Evolutionary conservation across 2,113 vertebrate genomes (phyloP).

Genomic region (Craseonycteris thonglongyai): DNA sequence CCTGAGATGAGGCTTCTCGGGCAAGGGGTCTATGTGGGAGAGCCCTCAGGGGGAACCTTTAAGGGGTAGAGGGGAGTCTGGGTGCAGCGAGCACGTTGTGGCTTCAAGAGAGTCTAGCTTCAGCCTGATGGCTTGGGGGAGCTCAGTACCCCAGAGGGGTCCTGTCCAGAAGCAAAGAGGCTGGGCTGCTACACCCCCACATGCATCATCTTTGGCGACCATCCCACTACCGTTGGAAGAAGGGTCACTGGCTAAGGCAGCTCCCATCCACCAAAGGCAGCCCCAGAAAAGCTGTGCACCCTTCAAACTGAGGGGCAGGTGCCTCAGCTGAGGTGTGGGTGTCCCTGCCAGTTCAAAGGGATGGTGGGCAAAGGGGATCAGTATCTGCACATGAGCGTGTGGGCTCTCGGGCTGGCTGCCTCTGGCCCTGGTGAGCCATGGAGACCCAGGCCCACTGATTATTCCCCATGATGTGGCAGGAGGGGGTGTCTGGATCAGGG

Average conservation of each 20-base stretch:
- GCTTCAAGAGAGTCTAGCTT: background rate
- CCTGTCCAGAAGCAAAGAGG: background rate
- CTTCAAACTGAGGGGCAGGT: no score
- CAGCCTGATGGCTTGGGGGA: background rate
- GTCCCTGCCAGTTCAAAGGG: background rate
- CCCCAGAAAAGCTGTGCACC: background rate
- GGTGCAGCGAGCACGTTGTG: rapidly evolving
- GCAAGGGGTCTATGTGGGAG: background rate
- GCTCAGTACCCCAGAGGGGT: background rate
- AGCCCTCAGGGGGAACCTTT: no score
- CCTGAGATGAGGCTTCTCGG: background rate
- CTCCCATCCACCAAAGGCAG: background rate
- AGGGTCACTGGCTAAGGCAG: background rate
- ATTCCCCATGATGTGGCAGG: background rate
- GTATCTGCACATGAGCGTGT: background rate
- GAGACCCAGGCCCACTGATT: background rate
- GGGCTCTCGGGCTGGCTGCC: background rate
- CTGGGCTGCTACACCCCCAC: no score
- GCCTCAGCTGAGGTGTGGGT: background rate
- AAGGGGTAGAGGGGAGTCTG: background rate
- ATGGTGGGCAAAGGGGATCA: background rate
- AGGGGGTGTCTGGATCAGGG: background rate
- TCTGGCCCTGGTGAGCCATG: background rate
- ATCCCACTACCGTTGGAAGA: background rate
- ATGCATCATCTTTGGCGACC: background rate